Conservation (phyloP, 2,797 vertebrate species). For the Danio choprae region DNA sequence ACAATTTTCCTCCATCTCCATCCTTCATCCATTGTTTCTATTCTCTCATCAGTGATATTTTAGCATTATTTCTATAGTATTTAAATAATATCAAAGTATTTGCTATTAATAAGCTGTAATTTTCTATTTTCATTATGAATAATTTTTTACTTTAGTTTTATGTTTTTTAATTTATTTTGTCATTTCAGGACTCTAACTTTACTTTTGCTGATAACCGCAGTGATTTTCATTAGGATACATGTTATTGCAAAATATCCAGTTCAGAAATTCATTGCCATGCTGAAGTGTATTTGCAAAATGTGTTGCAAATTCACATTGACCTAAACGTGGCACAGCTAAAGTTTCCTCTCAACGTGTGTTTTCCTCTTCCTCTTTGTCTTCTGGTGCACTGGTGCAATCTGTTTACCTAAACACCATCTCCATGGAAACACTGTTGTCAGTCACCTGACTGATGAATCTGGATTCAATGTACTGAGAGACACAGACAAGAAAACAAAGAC, state of each 20-base stretch:
- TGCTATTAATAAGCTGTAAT: not conserved
- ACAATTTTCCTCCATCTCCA: not conserved
- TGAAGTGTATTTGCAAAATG: not conserved
- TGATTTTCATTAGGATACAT: not conserved
- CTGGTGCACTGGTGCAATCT: constrained; percentile 31
- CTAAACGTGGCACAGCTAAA: not conserved
- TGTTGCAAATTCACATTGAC: not conserved
- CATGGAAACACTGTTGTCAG: constrained; percentile 46
- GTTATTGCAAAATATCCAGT: not conserved
- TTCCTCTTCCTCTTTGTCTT: constrained; percentile 25
- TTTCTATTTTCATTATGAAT: too few relatives aligned
- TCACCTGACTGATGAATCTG: constrained; percentile 39
- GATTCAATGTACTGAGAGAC: constrained; percentile 26
- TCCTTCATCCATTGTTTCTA: not conserved
- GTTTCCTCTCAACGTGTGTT: constrained; percentile 4
- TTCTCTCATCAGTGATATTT: not conserved
- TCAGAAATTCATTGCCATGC: not conserved
- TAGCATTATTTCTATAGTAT: not conserved
- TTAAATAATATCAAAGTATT: not conserved
- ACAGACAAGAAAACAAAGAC: not conserved
- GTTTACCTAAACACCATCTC: constrained; percentile 60
- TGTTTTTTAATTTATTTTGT: not conserved
- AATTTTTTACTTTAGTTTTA: not conserved
- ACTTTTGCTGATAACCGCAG: not conserved
- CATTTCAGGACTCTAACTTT: not conserved